Evolutionary conservation across 1,140 invertebrate genomes (phyloP), one percentile per base, ranked within the genome.

Genomic region (Anthonomus grandis): DNA sequence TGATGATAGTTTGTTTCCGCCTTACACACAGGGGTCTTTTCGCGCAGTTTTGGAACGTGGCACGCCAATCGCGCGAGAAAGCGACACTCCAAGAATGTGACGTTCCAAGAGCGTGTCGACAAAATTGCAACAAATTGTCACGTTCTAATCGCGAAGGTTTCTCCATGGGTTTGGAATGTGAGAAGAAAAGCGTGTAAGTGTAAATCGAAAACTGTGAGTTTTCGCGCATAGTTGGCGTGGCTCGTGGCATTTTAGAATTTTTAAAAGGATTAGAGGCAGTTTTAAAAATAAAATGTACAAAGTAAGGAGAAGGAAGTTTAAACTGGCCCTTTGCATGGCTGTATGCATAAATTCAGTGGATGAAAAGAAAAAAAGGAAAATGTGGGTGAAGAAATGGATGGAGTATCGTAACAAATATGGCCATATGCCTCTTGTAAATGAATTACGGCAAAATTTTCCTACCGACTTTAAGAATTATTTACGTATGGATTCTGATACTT

Each of bases 391-490:
- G 38, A 19, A 15, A 24, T n/a, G 45, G 25, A n/a, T 19, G 45
- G 21, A 24, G 19, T n/a, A n/a, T n/a, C n/a, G n/a, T n/a, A n/a
- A n/a, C 10, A 24, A 19, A 24, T 47, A 24, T 12, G 19, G 19
- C n/a, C 47, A 49, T 34, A 34, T 52, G 36, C 39, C 36, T 15
- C 37, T 52, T 3, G 6, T 52, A 25, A 13, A 25, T 10, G 39
- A 12, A 37, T n/a, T n/a, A n/a, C n/a, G n/a, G n/a, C n/a, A n/a
- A n/a, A n/a, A n/a, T n/a, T n/a, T n/a, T n/a, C n/a, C n/a, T n/a
- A n/a, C n/a, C 34, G 42, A 56, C 10, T 56, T 47, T 23, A 37
- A 36, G 36, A 48, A 56, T 42, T 57, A 57, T 41, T 41, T 44
- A 21, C 12, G 18, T 10, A 44, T 44, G 41, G 37, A 38, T 38